Conservation (phyloP, 2,797 vertebrate genomes). For the Tachyglossus aculeatus region DNA sequence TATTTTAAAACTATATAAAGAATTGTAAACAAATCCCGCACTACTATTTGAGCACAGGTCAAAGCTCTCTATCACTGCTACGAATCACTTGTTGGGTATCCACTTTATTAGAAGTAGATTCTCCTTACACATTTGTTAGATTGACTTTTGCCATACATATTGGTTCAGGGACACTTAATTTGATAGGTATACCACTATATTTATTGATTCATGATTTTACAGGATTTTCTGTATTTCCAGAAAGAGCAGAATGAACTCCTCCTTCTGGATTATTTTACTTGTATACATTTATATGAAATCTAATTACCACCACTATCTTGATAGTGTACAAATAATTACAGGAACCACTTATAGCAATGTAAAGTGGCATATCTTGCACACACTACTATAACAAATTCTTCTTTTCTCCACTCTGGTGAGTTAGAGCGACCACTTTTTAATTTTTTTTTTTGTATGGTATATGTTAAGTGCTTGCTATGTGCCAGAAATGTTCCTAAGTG, state of each 20-base stretch:
- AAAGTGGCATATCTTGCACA: too few species aligned
- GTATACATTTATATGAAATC: background rate
- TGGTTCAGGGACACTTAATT: conserved; percentile 1
- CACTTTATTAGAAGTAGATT: conserved; percentile 4
- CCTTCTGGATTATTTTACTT: background rate
- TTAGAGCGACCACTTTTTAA: too few species aligned
- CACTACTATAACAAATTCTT: too few species aligned
- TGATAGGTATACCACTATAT: background rate
- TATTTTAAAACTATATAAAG: background rate
- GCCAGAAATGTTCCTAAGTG: too few species aligned
- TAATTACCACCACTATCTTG: too few species aligned
- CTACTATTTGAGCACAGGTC: conserved; percentile 16
- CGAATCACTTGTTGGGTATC: conserved; percentile 12
- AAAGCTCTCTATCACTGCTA: conserved; percentile 5
- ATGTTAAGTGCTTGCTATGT: too few species aligned
- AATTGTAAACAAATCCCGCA: conserved; percentile 22
- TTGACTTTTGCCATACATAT: background rate
- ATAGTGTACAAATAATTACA: too few species aligned
- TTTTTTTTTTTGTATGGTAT: too few species aligned
- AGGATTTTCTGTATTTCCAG: conserved; percentile 11
- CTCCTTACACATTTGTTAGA: conserved; percentile 25
- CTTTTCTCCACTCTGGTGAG: too few species aligned
- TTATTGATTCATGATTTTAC: conserved; percentile 20
- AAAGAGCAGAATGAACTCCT: background rate
- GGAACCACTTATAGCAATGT: too few species aligned